Conservation (phyloP, 2,113 vertebrate species). For the Brachyistius frenatus region DNA sequence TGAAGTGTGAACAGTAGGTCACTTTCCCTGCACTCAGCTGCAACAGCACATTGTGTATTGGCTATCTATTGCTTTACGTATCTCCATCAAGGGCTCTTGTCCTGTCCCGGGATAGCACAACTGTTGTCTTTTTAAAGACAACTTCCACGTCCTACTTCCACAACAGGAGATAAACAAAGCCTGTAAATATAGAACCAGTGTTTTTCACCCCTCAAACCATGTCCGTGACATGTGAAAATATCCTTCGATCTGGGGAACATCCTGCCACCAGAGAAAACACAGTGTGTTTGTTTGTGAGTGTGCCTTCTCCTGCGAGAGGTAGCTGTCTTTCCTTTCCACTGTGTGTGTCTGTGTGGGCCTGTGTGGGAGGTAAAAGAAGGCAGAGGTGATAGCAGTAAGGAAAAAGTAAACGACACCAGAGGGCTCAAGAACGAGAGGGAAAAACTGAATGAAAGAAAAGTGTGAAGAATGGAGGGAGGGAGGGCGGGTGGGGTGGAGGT, state of each 20-base stretch:
- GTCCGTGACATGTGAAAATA: constrained; percentile 74
- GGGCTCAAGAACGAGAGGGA: constrained; percentile 19
- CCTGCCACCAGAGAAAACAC: constrained; percentile 71
- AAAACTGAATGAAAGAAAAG: constrained; percentile 45
- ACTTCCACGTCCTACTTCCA: constrained; percentile 70
- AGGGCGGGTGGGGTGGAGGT: constrained; percentile 39
- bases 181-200: constrained; percentile 72
- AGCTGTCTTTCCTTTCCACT: constrained; percentile 17
- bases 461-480: constrained; percentile 47
- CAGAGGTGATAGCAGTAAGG: constrained; percentile 36
- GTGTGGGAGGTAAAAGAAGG: constrained; percentile 61
- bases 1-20: constrained; percentile 49
- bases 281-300: constrained; percentile 43
- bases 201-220: constrained; percentile 61
- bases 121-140: constrained; percentile 47
- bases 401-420: constrained; percentile 47
- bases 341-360: constrained; percentile 16
- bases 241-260: constrained; percentile 74
- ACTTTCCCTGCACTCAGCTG: constrained; percentile 63
- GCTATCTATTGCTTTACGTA: neutral
- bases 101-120: constrained; percentile 4
- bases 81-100: constrained; percentile 6
- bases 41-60: neutral
- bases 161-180: constrained; percentile 73
- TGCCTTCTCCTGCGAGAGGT: constrained; percentile 45